Evolutionary conservation across 2,113 vertebrate genomes (phyloP).

Genomic region (Neodon shergylaensis): DNA sequence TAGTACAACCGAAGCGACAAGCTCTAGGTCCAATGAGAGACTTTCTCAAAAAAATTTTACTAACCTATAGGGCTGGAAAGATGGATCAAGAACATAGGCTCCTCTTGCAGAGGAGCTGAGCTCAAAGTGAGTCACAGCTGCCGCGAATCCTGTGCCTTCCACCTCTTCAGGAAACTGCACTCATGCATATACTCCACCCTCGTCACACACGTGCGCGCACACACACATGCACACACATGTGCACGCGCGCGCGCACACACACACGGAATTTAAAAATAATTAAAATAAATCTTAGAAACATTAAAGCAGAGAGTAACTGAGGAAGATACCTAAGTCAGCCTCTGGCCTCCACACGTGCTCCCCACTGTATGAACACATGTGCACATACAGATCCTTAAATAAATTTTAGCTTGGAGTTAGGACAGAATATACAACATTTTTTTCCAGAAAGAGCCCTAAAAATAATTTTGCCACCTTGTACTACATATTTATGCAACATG

Average conservation of each 20-base stretch:
- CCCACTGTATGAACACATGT: not conserved
- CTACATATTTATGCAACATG: not conserved
- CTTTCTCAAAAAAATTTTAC: not conserved
- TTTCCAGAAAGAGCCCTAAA: not conserved
- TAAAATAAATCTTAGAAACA: not conserved
- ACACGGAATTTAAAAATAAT: not conserved
- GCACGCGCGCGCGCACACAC: accelerated
- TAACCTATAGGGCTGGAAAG: not conserved
- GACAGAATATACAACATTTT: not conserved
- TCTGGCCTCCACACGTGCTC: not conserved
- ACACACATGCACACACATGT: too few relatives aligned
- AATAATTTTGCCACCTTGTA: not conserved
- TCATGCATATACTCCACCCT: too few relatives aligned
- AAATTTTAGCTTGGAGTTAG: not conserved
- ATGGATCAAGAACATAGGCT: not conserved
- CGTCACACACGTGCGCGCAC: too few relatives aligned
- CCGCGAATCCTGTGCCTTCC: too few relatives aligned
- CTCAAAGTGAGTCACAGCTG: not conserved
- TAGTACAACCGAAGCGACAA: not conserved
- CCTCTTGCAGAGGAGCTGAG: not conserved
- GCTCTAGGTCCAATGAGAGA: not conserved
- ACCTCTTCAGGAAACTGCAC: too few relatives aligned
- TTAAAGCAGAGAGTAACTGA: not conserved
- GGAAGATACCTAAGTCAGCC: not conserved
- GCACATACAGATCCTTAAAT: not conserved